A percentile compares a stretch with the other conserved stretches of the same genome.
phyloP scores from a whole-genome alignment of 2,113 vertebrate genomes.

The Amphiprion ocellaris region DNA sequence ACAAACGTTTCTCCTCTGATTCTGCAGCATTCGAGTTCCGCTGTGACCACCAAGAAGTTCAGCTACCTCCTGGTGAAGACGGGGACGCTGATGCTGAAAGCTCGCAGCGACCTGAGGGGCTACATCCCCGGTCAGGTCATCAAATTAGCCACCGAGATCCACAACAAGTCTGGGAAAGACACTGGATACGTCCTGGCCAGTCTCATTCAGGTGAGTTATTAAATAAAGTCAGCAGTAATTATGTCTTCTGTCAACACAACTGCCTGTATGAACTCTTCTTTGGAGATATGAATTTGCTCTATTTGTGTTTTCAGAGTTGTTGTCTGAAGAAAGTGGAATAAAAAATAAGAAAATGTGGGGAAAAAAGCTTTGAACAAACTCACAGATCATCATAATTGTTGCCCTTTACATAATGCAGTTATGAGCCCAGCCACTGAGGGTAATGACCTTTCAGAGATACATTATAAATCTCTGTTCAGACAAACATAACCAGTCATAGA shows the following conservation, averaged over 20 bases:
- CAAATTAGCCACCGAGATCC: slow-evolving; percentile 90
- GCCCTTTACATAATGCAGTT: neutral
- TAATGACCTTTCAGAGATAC: no score
- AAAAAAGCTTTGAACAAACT: no score
- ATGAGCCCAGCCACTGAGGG: no score
- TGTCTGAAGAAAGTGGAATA: neutral
- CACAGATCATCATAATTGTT: neutral
- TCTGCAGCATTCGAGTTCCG: slow-evolving; percentile 88
- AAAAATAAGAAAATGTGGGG: neutral
- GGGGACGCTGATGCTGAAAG: slow-evolving; percentile 89
- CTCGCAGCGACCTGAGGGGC: slow-evolving; percentile 90
- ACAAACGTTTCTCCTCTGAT: slow-evolving; percentile 15
- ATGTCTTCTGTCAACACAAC: neutral
- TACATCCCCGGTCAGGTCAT: slow-evolving; percentile 95
- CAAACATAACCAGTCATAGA: no score
- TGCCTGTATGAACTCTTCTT: no score
- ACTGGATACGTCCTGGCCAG: slow-evolving; percentile 92
- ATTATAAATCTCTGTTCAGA: no score
- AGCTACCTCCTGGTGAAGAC: slow-evolving; percentile 97
- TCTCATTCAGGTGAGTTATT: slow-evolving; percentile 90
- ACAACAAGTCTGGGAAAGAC: slow-evolving; percentile 97
- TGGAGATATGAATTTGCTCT: no score
- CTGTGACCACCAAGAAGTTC: slow-evolving; percentile 93
- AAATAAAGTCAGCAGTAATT: neutral
- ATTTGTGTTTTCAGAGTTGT: neutral